Percentiles rank a stretch among this genome's conserved stretches.
phyloP scores from a whole-genome alignment of 2,888 invertebrate genomes.

The Ichneumoninae sp. region DNA sequence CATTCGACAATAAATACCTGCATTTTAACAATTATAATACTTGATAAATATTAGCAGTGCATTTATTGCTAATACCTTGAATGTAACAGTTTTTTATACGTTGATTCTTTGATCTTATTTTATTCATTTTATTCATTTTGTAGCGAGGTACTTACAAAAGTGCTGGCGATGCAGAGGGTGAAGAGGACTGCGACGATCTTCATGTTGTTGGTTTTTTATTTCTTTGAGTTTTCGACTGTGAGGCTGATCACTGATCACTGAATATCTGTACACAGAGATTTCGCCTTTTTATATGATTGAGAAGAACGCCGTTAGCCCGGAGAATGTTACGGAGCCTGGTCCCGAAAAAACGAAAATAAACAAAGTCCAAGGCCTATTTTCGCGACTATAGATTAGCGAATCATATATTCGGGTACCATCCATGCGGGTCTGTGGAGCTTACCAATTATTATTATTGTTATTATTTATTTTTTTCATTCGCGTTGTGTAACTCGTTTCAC shows the following conservation, averaged over 20 bases:
- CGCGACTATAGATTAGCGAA: background rate
- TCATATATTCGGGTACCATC: background rate
- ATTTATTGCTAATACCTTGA: too few species aligned
- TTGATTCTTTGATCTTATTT: too few species aligned
- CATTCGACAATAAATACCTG: slow-evolving; percentile 8
- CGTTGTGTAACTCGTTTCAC: background rate
- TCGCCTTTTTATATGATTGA: slow-evolving; percentile 69
- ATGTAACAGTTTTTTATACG: too few species aligned
- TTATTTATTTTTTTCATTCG: background rate
- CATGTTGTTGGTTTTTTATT: slow-evolving; percentile 11
- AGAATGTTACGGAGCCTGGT: background rate
- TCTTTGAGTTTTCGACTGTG: background rate
- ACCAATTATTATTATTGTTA: background rate
- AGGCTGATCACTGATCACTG: slow-evolving; percentile 40
- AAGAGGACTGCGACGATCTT: slow-evolving; percentile 16
- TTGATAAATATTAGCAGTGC: too few species aligned
- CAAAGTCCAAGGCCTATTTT: slow-evolving; percentile 14
- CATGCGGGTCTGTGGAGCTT: background rate
- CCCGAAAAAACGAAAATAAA: slow-evolving; percentile 1
- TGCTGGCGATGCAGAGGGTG: slow-evolving; percentile 20
- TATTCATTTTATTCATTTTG: background rate
- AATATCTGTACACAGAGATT: slow-evolving; percentile 32
- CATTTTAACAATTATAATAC: background rate
- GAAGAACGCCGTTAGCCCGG: background rate
- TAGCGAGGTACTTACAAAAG: slow-evolving; percentile 16